Evolutionary conservation across 2,113 vertebrate species (phyloP).

Genomic region (Myrmophylax atrothorax): DNA sequence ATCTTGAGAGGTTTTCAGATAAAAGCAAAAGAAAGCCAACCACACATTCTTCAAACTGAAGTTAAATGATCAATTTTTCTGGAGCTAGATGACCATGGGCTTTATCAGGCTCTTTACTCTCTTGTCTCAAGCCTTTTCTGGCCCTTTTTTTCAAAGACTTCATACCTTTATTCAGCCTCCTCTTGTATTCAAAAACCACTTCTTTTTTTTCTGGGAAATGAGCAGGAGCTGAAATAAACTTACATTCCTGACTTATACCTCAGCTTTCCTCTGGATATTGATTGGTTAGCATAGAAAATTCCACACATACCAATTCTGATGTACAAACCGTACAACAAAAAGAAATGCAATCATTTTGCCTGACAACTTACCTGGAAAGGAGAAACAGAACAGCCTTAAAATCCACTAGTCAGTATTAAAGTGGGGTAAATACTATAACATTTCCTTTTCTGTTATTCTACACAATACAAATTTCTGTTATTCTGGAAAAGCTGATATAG

Average conservation of each 20-base stretch:
- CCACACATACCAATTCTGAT: neutral
- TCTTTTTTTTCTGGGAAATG: neutral
- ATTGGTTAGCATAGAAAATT: neutral
- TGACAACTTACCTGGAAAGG: neutral
- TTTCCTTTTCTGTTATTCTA: neutral
- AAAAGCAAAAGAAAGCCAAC: neutral
- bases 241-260: neutral
- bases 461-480: neutral
- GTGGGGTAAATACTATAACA: neutral
- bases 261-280: neutral
- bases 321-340: neutral
- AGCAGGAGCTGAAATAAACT: neutral
- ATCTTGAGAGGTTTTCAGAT: neutral
- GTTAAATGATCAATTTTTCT: neutral
- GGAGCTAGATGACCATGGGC: neutral
- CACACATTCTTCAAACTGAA: neutral
- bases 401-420: neutral
- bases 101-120: neutral
- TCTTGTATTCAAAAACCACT: neutral
- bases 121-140: neutral
- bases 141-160: neutral
- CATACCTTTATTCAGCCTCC: neutral
- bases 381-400: neutral
- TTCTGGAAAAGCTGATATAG: neutral
- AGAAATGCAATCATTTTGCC: neutral